Evolutionary conservation across 2,888 invertebrate genomes (phyloP).

Genomic region (Dascillus cervinus): DNA sequence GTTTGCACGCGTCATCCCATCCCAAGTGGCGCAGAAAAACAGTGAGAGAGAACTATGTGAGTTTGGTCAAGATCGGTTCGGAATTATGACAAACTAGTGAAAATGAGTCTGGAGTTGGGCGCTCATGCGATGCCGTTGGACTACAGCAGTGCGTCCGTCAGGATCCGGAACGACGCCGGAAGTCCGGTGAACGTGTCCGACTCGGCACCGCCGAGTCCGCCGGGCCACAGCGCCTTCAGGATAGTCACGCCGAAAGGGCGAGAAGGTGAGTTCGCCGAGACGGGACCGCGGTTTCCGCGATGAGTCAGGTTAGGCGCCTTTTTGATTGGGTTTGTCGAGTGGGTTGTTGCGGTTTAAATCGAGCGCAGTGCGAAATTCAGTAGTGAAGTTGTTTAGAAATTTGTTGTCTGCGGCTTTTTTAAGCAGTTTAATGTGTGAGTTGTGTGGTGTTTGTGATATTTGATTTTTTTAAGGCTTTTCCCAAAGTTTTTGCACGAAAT

Average conservation of each 20-base stretch:
- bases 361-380: no score
- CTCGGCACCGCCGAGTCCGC: conserved; percentile 34
- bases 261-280: conserved; percentile 36
- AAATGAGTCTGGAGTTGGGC: conserved; percentile 54
- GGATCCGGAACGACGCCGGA: conserved; percentile 27
- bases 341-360: no score
- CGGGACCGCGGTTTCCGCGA: no score
- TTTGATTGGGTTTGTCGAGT: no score
- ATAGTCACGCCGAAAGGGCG: conserved; percentile 60
- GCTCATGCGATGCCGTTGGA: conserved; percentile 58
- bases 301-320: no score
- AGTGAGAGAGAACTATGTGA: not conserved
- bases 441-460: no score
- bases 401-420: no score
- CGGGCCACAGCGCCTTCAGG: conserved; percentile 53
- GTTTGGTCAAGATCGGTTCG: not conserved
- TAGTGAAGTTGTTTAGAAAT: no score
- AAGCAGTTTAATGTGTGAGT: no score
- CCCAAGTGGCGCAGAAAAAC: no score
- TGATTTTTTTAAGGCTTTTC: no score
- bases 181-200: conserved; percentile 34
- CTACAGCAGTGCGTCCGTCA: conserved; percentile 45
- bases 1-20: conserved; percentile 31
- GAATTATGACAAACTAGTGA: conserved; percentile 5
- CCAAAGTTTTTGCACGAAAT: no score